Evolutionary conservation across 2,113 vertebrate genomes (phyloP).

Genomic region (Procavia capensis): DNA sequence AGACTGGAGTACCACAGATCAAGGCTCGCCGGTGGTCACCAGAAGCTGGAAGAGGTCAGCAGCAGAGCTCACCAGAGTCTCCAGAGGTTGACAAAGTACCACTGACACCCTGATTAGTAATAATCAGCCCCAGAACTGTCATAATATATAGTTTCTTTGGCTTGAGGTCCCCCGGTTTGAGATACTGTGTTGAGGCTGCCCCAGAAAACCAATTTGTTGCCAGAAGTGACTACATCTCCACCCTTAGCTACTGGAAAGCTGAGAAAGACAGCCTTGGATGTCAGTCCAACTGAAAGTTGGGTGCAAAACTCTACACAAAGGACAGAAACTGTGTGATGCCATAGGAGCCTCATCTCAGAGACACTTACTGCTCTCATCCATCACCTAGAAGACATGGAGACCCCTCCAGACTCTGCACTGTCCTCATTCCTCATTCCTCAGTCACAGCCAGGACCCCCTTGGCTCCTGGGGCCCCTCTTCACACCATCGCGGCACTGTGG

Average conservation of each 20-base stretch:
- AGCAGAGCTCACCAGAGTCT: neutral
- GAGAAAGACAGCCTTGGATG: no score
- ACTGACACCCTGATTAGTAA: neutral
- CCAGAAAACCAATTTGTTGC: neutral
- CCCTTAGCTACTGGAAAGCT: neutral
- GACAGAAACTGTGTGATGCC: no score
- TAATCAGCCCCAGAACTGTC: neutral
- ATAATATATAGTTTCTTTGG: neutral
- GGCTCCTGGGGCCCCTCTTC: neutral
- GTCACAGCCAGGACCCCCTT: neutral
- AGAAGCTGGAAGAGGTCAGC: neutral
- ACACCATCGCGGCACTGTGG: fast-evolving
- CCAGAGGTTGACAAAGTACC: neutral
- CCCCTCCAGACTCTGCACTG: fast-evolving
- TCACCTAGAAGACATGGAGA: fast-evolving
- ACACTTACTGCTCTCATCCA: fast-evolving
- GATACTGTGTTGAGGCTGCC: neutral
- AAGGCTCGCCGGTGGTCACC: neutral
- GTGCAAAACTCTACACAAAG: fast-evolving
- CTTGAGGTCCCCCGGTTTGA: neutral
- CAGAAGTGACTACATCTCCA: neutral
- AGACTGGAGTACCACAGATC: neutral
- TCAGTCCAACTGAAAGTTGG: fast-evolving
- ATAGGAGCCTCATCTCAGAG: fast-evolving
- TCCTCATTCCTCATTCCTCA: fast-evolving